Base-by-base conservation (phyloP, 2,888 invertebrate species). In the Dorcus hopei region DNA sequence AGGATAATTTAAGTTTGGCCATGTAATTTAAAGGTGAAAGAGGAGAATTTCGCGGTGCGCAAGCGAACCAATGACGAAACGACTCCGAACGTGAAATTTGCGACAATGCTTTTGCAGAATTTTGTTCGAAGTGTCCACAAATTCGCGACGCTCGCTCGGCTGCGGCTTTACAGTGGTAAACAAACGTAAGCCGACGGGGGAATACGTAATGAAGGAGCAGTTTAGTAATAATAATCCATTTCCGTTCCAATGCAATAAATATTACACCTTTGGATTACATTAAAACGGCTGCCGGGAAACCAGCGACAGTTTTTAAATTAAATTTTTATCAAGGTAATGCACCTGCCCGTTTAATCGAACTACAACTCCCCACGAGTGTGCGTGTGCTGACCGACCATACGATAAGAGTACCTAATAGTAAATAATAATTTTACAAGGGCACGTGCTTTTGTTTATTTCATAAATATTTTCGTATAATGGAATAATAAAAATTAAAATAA, bases 1-100 rank as follows among this genome's bases (percentile, higher is more conserved):
- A 50, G 50, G 49, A 55, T 55, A 55, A 55, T 55, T 55, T 55
- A 73, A 72, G 70, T 73, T 72, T 62, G 66, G 63, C 68, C 19
- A 67, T 66, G 64, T 68, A 73, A 73, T 72, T 73, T 72, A 67
- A 72, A 72, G 71, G 69, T 72, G 64, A 60, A 65, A 58, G 63
- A 65, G 51, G 41, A 16, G 16, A 55, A 19, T 56, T 59, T 48
- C 40, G 51, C 23, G 50, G 33, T 48, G 45, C 19, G 51, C 19
- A 55, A 38, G 43, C 47, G 38, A 16, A 52, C 39, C 38, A 42
- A 51, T 45, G 45, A 52, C 38, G 38, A 55, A 50, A 50, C 42
- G 7, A 50, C 56, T 41, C 14, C 14, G 38, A 48, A 52, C 52
- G 50, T 5, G 47, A 52, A 43, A 51, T 48, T 48, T 26, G 8